Percentiles rank a stretch among this genome's conserved stretches.
These are phyloP conservation scores for Lagorchestes hirsutus DNA, from an alignment of 2,797 vertebrate species.

Conservation along the genomic window DNA sequence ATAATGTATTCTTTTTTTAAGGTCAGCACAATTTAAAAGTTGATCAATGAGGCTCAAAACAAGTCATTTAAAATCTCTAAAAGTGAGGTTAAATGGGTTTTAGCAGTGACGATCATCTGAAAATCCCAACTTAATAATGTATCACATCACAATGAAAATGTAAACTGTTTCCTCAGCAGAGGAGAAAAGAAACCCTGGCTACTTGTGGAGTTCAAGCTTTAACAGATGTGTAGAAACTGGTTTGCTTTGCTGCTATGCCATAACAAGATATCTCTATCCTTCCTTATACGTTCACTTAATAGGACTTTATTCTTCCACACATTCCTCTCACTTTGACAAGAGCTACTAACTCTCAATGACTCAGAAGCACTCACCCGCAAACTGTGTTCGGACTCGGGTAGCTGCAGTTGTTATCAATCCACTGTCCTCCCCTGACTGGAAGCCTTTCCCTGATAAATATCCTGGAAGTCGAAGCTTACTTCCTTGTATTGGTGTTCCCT, in stretches of 20 bases:
- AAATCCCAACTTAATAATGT: background rate
- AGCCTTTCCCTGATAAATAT: conserved; percentile 98
- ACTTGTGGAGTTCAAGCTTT: background rate
- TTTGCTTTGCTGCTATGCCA: background rate
- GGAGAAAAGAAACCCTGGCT: background rate
- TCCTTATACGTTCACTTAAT: background rate
- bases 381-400: conserved; percentile 92
- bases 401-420: conserved; percentile 94
- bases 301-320: background rate
- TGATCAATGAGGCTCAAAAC: background rate
- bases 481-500: conserved; percentile 96
- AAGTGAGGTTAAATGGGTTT: background rate
- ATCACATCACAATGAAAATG: background rate
- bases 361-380: conserved; percentile 87
- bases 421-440: conserved; percentile 96
- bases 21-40: background rate
- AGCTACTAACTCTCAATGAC: background rate
- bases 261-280: background rate
- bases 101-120: background rate
- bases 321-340: background rate
- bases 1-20: background rate
- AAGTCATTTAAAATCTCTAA: background rate
- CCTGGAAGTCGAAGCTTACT: conserved; percentile 97
- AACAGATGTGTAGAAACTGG: background rate
- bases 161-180: background rate